Conservation (phyloP, 2,113 vertebrate genomes). For the Strigops habroptila region DNA sequence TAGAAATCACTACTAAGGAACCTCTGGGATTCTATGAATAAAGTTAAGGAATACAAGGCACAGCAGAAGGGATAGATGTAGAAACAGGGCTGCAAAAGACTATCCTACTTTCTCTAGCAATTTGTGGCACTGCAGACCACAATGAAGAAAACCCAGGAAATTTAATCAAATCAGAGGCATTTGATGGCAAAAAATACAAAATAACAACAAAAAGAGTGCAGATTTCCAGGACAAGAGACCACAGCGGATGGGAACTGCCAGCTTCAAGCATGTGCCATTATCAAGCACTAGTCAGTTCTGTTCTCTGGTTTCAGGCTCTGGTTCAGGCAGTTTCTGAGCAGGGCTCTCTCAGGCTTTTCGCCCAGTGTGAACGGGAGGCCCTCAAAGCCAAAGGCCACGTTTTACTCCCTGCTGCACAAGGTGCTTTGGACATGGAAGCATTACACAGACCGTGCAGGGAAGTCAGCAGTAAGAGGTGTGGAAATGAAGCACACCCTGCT, state of each 20-base stretch:
- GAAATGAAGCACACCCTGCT: accelerated
- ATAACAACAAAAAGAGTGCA: too few species aligned
- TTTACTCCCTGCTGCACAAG: background rate
- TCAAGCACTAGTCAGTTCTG: background rate
- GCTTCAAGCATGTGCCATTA: background rate
- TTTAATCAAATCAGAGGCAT: background rate
- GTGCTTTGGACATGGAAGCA: accelerated
- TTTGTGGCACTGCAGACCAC: background rate
- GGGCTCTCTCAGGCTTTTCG: background rate
- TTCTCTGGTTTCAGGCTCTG: background rate
- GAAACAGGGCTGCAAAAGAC: background rate
- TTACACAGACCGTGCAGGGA: accelerated
- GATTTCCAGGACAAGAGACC: background rate
- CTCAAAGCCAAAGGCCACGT: background rate
- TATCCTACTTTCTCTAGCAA: background rate
- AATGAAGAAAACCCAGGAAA: background rate
- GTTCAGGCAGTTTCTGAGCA: too few species aligned
- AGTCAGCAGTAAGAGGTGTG: background rate
- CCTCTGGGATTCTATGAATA: background rate
- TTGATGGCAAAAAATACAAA: background rate
- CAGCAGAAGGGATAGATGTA: background rate
- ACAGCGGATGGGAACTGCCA: background rate
- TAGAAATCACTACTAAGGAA: background rate
- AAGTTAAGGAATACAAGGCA: background rate
- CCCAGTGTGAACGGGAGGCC: background rate